Conservation (phyloP, 2,888 invertebrate genomes). For the Flabesymbios commensalis region DNA sequence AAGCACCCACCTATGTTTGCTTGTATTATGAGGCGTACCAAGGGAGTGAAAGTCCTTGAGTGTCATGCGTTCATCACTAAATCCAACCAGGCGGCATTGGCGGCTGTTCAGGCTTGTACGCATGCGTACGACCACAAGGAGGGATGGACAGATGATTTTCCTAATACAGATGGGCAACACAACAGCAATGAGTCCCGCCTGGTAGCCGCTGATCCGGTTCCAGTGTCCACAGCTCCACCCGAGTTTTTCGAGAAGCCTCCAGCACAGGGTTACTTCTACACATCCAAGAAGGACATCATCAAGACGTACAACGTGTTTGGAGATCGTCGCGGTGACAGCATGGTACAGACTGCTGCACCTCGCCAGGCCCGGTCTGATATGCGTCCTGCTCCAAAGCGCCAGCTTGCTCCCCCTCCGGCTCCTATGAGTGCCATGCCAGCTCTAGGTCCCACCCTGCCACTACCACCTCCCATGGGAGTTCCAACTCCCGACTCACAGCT, state of each 20-base stretch:
- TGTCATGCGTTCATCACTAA: slow-evolving; percentile 58
- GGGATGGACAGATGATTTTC: slow-evolving; percentile 29
- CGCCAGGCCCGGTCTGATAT: slow-evolving; percentile 11
- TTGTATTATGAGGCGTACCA: slow-evolving; percentile 53
- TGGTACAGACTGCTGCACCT: slow-evolving; percentile 21
- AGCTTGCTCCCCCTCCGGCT: too few relatives aligned
- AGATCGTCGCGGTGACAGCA: too few relatives aligned
- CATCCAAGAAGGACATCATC: slow-evolving; percentile 42
- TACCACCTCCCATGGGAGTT: too few relatives aligned
- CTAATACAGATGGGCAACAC: slow-evolving; percentile 23
- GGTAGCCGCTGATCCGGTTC: slow-evolving; percentile 29
- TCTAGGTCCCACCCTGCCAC: too few relatives aligned
- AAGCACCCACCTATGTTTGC: slow-evolving; percentile 57
- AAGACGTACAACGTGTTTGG: slow-evolving; percentile 50
- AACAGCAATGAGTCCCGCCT: slow-evolving; percentile 14
- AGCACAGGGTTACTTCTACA: slow-evolving; percentile 52
- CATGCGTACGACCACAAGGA: slow-evolving; percentile 77
- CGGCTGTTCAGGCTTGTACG: slow-evolving; percentile 94
- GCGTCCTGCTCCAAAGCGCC: too few relatives aligned
- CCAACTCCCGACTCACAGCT: too few relatives aligned
- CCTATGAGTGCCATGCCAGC: too few relatives aligned
- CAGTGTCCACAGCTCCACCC: slow-evolving; percentile 38
- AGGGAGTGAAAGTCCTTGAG: slow-evolving; percentile 56
- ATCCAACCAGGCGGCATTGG: slow-evolving; percentile 94
- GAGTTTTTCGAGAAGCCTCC: slow-evolving; percentile 52